These are phyloP conservation scores for Sinelater perroti DNA, from an alignment of 2,888 invertebrate species.

Conservation along the genomic window DNA sequence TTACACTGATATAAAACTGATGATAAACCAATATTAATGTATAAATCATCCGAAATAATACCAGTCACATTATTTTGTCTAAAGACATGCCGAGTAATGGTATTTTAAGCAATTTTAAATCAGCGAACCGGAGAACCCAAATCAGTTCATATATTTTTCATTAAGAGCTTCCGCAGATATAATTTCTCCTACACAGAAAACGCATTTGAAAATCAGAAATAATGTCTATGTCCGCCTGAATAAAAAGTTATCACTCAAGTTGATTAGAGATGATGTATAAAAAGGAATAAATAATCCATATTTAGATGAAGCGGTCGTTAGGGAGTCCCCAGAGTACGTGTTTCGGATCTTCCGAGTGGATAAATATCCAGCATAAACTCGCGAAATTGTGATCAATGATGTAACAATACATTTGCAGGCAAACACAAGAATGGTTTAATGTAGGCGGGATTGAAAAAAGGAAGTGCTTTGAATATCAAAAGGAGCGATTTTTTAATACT, in stretches of 20 bases:
- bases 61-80: too few species aligned
- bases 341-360: conserved; percentile 44
- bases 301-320: conserved; percentile 59
- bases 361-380: conserved; percentile 40
- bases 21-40: too few species aligned
- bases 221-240: conserved; percentile 55
- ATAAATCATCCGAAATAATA: too few species aligned
- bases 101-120: too few species aligned
- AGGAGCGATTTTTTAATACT: not conserved
- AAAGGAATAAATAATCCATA: conserved; percentile 59
- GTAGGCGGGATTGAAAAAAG: not conserved
- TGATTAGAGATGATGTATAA: conserved; percentile 58
- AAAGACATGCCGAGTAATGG: too few species aligned
- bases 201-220: conserved; percentile 54
- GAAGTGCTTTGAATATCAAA: not conserved
- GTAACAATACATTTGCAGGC: conserved; percentile 30
- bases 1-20: too few species aligned
- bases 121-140: too few species aligned
- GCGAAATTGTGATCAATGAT: conserved; percentile 39
- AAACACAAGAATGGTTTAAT: conserved; percentile 18
- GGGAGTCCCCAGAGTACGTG: conserved; percentile 51
- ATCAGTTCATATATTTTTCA: conserved; percentile 9
- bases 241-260: conserved; percentile 57
- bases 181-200: conserved; percentile 44
- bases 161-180: conserved; percentile 27